Conservation (phyloP, 2,113 vertebrate genomes). For the Malaclemys terrapin region DNA sequence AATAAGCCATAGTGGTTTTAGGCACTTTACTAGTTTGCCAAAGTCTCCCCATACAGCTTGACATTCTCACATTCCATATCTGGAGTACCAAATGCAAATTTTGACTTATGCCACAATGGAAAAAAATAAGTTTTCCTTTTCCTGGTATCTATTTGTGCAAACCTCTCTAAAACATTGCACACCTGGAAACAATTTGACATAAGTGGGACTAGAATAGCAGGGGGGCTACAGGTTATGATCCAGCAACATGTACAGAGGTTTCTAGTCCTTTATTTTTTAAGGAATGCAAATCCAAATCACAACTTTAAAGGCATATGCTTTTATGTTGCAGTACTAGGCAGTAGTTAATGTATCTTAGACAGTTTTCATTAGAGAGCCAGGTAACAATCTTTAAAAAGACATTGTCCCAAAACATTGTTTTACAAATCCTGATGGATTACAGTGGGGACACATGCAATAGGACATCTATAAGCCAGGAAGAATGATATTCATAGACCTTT, state of each 20-base stretch:
- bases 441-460: not conserved
- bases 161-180: not conserved
- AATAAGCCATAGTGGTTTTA: too few relatives aligned
- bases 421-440: not conserved
- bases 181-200: not conserved
- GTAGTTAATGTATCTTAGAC: not conserved
- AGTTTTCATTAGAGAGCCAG: not conserved
- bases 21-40: too few relatives aligned
- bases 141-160: not conserved
- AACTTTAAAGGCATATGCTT: not conserved
- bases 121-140: not conserved
- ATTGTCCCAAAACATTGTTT: not conserved
- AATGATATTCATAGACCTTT: not conserved
- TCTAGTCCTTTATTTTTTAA: not conserved
- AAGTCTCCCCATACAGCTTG: not conserved
- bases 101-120: not conserved
- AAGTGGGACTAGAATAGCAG: not conserved
- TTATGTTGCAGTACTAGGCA: not conserved
- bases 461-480: constrained; percentile 18
- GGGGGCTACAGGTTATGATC: not conserved
- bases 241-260: not conserved
- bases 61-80: not conserved
- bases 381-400: not conserved
- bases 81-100: not conserved
- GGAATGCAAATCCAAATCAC: not conserved